A percentile compares a stretch with the other conserved stretches of the same genome.
Evolutionary conservation across 1,140 invertebrate species (phyloP).

Genomic region (Periplaneta americana): DNA sequence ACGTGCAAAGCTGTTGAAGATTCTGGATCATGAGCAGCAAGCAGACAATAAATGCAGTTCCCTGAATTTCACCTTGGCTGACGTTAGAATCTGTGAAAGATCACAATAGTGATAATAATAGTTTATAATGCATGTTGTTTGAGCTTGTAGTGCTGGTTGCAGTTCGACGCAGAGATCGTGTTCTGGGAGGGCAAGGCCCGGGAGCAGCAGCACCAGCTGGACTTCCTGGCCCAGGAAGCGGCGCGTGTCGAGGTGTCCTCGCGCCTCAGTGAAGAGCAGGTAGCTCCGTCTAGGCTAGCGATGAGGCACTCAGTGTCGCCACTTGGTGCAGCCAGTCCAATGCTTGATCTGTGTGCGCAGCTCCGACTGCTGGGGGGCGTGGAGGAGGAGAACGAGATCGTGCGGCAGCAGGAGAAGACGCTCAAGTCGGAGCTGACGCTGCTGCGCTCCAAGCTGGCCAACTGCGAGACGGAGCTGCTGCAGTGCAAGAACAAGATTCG

Average conservation of each 20-base stretch:
- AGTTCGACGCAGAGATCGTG: conserved; percentile 84
- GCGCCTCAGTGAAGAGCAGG: conserved; percentile 71
- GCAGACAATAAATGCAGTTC: too few relatives aligned
- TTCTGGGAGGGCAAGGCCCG: conserved; percentile 83
- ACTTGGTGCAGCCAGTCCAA: too few relatives aligned
- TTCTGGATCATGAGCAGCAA: too few relatives aligned
- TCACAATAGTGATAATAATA: too few relatives aligned
- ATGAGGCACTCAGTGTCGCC: neutral
- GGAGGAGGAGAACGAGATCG: conserved; percentile 82
- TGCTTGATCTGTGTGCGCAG: too few relatives aligned
- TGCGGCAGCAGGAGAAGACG: conserved; percentile 81
- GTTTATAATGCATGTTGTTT: too few relatives aligned
- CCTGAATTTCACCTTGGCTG: too few relatives aligned
- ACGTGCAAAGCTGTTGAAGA: too few relatives aligned
- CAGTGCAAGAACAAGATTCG: conserved; percentile 87
- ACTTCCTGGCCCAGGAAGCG: conserved; percentile 76
- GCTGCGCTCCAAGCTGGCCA: conserved; percentile 73
- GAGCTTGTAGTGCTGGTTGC: conserved; percentile 29
- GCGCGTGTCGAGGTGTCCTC: conserved; percentile 67
- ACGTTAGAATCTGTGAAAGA: too few relatives aligned
- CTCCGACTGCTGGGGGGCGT: conserved; percentile 69
- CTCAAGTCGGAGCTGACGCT: conserved; percentile 79
- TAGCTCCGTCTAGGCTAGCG: conserved; percentile 27
- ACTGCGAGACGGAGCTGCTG: conserved; percentile 81
- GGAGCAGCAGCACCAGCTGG: conserved; percentile 78